phyloP scores from a whole-genome alignment of 2,113 vertebrate species.

The Leptocoma aspasia region DNA sequence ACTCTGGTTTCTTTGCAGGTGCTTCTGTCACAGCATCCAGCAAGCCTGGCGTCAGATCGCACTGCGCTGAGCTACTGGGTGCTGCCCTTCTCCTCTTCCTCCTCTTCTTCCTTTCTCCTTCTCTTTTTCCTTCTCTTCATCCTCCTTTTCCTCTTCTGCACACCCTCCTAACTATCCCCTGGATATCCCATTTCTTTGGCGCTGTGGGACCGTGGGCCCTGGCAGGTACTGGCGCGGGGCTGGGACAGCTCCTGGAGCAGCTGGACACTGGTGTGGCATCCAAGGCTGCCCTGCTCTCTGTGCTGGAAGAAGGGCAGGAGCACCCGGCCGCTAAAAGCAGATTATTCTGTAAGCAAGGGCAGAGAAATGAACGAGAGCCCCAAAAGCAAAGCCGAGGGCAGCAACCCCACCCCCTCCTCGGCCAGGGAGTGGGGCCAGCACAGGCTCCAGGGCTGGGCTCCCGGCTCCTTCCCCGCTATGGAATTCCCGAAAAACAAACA shows the following conservation, averaged over 20 bases:
- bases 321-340: accelerated
- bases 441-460: not conserved
- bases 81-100: not conserved
- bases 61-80: not conserved
- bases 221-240: not conserved
- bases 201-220: accelerated
- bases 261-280: accelerated
- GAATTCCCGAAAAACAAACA: no score
- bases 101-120: not conserved
- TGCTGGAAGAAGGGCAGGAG: accelerated
- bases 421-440: accelerated
- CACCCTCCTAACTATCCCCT: accelerated
- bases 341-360: not conserved
- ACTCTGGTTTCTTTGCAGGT: not conserved
- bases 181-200: not conserved
- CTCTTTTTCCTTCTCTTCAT: not conserved
- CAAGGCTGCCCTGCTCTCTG: not conserved
- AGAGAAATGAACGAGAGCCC: not conserved
- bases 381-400: not conserved
- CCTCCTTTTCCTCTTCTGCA: not conserved
- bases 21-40: not conserved
- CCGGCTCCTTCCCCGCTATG: accelerated
- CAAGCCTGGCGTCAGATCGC: accelerated
- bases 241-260: not conserved
- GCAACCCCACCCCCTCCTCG: not conserved